Percentiles rank a stretch among this genome's conserved stretches.
Evolutionary conservation across 2,888 invertebrate species (phyloP).

Genomic region (Synanthedon formicaeformis): DNA sequence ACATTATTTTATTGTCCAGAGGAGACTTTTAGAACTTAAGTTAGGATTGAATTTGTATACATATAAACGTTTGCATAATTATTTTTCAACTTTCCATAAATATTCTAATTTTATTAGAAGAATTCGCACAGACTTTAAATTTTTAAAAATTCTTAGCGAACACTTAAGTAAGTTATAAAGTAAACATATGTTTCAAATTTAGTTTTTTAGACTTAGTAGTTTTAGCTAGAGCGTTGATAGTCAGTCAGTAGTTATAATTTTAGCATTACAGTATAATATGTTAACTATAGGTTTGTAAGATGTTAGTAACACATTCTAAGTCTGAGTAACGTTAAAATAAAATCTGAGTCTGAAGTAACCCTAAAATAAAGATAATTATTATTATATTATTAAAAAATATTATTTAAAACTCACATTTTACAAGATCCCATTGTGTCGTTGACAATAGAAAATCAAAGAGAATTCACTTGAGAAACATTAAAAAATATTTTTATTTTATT

Average conservation of each 20-base stretch:
- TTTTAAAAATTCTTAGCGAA: too few relatives aligned
- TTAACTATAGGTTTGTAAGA: too few relatives aligned
- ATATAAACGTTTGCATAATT: not conserved
- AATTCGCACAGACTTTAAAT: too few relatives aligned
- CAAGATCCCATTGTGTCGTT: constrained; percentile 48
- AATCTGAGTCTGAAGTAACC: not conserved
- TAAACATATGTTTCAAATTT: too few relatives aligned
- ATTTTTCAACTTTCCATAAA: not conserved
- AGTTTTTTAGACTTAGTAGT: too few relatives aligned
- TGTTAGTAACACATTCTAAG: too few relatives aligned
- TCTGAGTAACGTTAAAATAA: not conserved
- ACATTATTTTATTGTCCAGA: constrained; percentile 7
- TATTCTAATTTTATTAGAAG: not conserved
- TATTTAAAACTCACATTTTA: constrained; percentile 38
- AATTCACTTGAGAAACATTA: constrained; percentile 40
- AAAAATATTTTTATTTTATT: constrained; percentile 3
- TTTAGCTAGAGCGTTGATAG: too few relatives aligned
- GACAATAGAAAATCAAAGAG: constrained; percentile 29
- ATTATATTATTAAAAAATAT: not conserved
- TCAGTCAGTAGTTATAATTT: too few relatives aligned
- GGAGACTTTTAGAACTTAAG: constrained; percentile 17
- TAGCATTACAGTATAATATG: too few relatives aligned
- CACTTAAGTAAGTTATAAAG: too few relatives aligned
- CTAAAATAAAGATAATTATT: too few relatives aligned
- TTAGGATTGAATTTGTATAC: constrained; percentile 9